These are phyloP conservation scores for Platichthys flesus DNA, from an alignment of 2,113 vertebrate genomes.

Conservation along the genomic window DNA sequence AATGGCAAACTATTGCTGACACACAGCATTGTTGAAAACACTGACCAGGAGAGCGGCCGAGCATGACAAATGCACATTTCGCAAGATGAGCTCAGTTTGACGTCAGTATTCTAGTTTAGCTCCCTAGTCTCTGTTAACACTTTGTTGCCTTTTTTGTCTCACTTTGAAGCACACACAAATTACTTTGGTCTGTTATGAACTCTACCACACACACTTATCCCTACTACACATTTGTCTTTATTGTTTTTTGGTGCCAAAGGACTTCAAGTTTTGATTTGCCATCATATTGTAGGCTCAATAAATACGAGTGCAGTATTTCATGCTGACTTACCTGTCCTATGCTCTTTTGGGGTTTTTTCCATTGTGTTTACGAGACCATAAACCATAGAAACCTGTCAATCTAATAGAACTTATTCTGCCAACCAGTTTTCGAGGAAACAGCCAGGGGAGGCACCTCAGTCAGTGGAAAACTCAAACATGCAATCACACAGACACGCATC, in stretches of 20 bases:
- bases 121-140: neutral
- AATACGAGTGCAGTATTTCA: conserved; percentile 5
- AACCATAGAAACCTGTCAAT: neutral
- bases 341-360: conserved; percentile 10
- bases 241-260: neutral
- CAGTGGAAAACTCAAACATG: conserved; percentile 8
- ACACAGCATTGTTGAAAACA: conserved; percentile 37
- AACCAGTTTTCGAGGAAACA: conserved; percentile 23
- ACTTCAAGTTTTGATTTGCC: neutral
- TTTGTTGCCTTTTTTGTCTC: neutral
- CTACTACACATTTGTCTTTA: neutral
- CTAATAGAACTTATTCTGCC: conserved; percentile 24
- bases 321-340: conserved; percentile 3
- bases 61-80: conserved; percentile 24
- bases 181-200: too few relatives aligned
- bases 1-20: conserved; percentile 42
- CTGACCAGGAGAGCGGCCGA: conserved; percentile 10
- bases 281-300: neutral
- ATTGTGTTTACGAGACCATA: conserved; percentile 19
- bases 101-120: neutral
- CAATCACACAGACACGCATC: conserved; percentile 8
- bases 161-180: neutral
- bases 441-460: neutral
- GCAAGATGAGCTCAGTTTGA: conserved; percentile 19
- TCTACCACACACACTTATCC: too few relatives aligned